Evolutionary conservation across 2,797 vertebrate genomes (phyloP).

Genomic region (Botia almorhae): DNA sequence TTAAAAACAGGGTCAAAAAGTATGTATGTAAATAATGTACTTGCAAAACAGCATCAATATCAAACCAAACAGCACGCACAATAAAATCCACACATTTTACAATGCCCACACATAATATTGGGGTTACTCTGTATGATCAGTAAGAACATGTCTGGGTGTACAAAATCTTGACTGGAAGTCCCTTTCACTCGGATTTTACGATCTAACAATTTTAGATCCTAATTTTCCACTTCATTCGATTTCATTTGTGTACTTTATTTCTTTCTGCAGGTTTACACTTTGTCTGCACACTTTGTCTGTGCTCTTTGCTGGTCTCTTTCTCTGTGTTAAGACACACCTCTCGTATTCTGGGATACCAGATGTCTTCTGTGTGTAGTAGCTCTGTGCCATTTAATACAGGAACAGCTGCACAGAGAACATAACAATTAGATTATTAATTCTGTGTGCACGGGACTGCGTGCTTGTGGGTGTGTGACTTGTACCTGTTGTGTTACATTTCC

Average conservation of each 20-base stretch:
- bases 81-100: background rate
- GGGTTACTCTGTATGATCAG: too few relatives aligned
- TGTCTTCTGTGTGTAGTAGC: constrained; percentile 90
- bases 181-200: too few relatives aligned
- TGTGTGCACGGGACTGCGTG: background rate
- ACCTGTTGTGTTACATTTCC: constrained; percentile 98
- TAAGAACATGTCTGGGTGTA: too few relatives aligned
- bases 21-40: background rate
- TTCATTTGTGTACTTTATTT: background rate
- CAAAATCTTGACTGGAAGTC: too few relatives aligned
- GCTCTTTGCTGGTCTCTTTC: background rate
- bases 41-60: background rate
- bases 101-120: background rate
- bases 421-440: background rate
- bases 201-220: too few relatives aligned
- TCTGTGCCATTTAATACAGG: constrained; percentile 84
- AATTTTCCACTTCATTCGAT: background rate
- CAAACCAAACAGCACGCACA: background rate
- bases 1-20: background rate
- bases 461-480: constrained; percentile 48
- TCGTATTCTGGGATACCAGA: constrained; percentile 97
- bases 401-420: constrained; percentile 70
- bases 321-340: constrained; percentile 81
- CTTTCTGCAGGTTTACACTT: too few relatives aligned
- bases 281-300: too few relatives aligned